Conservation (phyloP, 2,888 invertebrate genomes). For the Belgica antarctica region DNA sequence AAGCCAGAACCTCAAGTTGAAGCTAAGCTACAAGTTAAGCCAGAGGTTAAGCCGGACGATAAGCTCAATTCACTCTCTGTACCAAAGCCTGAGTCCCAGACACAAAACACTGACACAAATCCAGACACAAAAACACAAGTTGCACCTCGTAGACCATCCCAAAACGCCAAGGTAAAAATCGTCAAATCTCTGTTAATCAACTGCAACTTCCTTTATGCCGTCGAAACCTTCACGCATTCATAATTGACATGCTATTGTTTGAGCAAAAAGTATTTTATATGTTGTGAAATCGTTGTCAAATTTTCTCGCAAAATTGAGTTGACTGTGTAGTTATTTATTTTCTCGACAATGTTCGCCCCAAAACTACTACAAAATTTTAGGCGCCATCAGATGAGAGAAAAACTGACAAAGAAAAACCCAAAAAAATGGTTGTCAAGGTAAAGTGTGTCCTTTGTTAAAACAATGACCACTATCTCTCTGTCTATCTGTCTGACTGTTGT, state of each 20-base stretch:
- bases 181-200: neutral
- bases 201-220: neutral
- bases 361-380: constrained; percentile 5
- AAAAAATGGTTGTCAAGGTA: constrained; percentile 37
- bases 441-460: neutral
- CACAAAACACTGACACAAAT: constrained; percentile 16
- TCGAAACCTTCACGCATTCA: neutral
- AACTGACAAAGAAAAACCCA: constrained; percentile 33
- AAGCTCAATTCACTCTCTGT: neutral
- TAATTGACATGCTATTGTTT: neutral
- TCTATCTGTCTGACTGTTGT: neutral
- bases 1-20: neutral
- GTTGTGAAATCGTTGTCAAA: neutral
- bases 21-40: neutral
- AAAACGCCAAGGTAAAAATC: neutral
- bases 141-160: too few relatives aligned
- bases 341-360: neutral
- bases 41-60: neutral
- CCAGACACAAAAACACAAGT: neutral
- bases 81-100: constrained; percentile 1
- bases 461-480: neutral
- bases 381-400: neutral
- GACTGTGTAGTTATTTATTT: neutral
- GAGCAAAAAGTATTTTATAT: too few relatives aligned
- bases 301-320: neutral